Evolutionary conservation across 1,140 invertebrate genomes (phyloP).

Genomic region (Caerostris darwini): DNA sequence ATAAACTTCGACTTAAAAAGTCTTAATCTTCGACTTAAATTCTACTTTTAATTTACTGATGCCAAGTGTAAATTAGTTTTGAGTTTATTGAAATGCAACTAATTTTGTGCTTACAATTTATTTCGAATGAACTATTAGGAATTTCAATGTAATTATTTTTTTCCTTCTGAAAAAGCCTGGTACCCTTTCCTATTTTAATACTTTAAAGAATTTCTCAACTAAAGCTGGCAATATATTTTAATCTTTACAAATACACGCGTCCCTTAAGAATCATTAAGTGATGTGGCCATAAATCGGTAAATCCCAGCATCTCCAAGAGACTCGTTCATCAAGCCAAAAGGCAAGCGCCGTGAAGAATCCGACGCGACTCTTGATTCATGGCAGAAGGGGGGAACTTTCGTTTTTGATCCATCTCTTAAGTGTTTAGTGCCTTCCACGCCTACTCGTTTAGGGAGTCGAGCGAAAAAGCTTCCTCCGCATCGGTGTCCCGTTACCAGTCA

Average conservation of each 20-base stretch:
- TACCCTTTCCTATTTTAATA: no score
- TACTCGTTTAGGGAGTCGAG: conserved; percentile 31
- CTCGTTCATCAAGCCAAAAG: neutral
- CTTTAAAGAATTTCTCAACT: no score
- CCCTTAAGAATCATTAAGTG: neutral
- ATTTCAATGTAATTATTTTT: no score
- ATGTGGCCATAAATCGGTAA: neutral
- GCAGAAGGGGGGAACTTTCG: neutral
- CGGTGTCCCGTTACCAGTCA: conserved; percentile 54
- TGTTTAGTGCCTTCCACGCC: conserved; percentile 44
- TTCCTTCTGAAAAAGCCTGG: no score
- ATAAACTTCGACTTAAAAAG: no score
- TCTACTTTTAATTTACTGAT: no score
- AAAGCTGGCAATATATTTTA: neutral
- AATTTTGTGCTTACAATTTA: no score
- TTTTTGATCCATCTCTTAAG: conserved; percentile 55
- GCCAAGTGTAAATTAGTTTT: no score
- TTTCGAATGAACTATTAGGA: no score
- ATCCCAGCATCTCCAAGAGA: neutral
- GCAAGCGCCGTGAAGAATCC: conserved; percentile 3
- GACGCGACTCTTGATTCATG: neutral
- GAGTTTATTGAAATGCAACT: no score
- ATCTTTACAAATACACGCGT: neutral
- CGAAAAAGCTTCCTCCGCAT: conserved; percentile 22
- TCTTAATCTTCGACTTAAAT: no score